Evolutionary conservation across 2,888 invertebrate genomes (phyloP).

Genomic region (Noctuana brunneofusca): DNA sequence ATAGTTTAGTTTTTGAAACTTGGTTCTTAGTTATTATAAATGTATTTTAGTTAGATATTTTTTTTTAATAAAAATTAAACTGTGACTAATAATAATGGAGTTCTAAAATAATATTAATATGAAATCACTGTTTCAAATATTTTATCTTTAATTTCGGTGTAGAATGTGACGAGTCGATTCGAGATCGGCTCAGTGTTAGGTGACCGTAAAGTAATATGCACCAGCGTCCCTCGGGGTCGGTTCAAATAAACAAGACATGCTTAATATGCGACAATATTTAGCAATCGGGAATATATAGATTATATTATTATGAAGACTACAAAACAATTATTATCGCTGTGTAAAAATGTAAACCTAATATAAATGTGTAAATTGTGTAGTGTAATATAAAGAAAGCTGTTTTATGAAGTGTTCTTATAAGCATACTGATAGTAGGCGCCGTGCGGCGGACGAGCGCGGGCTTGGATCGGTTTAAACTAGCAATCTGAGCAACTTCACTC

Average conservation of each 20-base stretch:
- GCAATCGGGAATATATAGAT: constrained; percentile 77
- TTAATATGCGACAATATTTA: constrained; percentile 82
- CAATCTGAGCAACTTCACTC: neutral
- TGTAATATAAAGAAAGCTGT: constrained; percentile 77
- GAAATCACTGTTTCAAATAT: constrained; percentile 53
- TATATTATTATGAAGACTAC: constrained; percentile 77
- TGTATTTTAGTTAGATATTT: constrained; percentile 60
- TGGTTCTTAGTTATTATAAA: constrained; percentile 63
- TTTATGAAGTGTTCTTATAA: constrained; percentile 82
- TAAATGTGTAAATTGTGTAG: constrained; percentile 81
- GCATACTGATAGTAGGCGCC: constrained; percentile 60
- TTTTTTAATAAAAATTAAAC: constrained; percentile 49
- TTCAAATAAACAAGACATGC: constrained; percentile 58
- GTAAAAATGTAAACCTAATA: constrained; percentile 51
- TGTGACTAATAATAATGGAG: constrained; percentile 59
- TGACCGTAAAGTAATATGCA: constrained; percentile 60
- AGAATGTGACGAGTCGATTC: constrained; percentile 44
- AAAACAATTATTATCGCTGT: constrained; percentile 80
- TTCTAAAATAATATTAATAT: constrained; percentile 55
- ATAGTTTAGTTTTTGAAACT: constrained; percentile 62
- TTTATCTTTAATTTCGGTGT: constrained; percentile 43
- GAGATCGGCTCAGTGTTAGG: constrained; percentile 55
- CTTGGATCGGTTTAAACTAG: constrained; percentile 2
- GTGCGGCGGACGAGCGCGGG: constrained; percentile 37
- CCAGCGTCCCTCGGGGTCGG: constrained; percentile 64